Percentiles rank a stretch among this genome's conserved stretches.
These are phyloP conservation scores for Torymus texanus DNA, from an alignment of 2,888 invertebrate species.

Conservation along the genomic window DNA sequence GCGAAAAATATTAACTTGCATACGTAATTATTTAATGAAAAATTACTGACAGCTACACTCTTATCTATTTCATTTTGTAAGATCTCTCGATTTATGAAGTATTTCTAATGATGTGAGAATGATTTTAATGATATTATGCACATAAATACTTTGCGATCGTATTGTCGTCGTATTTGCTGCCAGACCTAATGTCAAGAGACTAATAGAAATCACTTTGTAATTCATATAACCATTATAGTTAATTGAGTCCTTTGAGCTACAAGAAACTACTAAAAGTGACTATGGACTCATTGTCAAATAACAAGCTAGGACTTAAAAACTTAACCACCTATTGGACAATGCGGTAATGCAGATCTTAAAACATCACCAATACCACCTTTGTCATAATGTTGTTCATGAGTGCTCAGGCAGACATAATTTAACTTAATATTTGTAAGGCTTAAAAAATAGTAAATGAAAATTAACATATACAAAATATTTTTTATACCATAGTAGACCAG, in stretches of 20 bases:
- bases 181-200: constrained; percentile 44
- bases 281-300: constrained; percentile 55
- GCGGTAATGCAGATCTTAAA: constrained; percentile 37
- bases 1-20: background rate
- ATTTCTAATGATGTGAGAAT: constrained; percentile 41
- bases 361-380: constrained; percentile 45
- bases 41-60: constrained; percentile 38
- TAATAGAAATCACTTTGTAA: constrained; percentile 49
- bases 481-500: constrained; percentile 64
- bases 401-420: constrained; percentile 59
- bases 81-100: constrained; percentile 30
- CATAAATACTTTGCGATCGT: constrained; percentile 52
- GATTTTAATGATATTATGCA: constrained; percentile 47
- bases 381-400: constrained; percentile 42
- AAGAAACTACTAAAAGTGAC: constrained; percentile 55
- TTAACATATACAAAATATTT: constrained; percentile 67
- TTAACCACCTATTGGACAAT: constrained; percentile 48
- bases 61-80: constrained; percentile 18
- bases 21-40: constrained; percentile 11
- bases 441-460: constrained; percentile 60
- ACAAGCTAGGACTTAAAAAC: constrained; percentile 46
- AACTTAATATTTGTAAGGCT: constrained; percentile 62
- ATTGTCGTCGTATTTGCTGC: constrained; percentile 55
- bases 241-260: constrained; percentile 53
- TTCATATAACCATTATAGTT: constrained; percentile 43